Evolutionary conservation across 2,797 vertebrate species (phyloP), one percentile per base, ranked within the genome.

Genomic region (Darevskia nairensis): DNA sequence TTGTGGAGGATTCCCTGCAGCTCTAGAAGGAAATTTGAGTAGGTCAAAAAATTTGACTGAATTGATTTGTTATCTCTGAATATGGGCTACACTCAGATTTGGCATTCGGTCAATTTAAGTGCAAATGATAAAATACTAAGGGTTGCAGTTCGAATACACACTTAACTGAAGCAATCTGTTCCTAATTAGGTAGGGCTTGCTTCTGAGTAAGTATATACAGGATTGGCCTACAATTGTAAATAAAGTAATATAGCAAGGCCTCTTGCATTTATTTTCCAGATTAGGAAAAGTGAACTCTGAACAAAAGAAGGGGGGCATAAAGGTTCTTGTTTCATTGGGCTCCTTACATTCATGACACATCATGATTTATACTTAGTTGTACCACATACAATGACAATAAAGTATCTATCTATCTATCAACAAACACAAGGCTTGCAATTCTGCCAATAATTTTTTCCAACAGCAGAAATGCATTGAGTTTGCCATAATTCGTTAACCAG

Each of bases 21-120:
- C 61, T 35, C 61, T n/a, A 3, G 39, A 50, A 77, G 41, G 13
- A 68, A 75, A 69, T 2, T 1, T 9, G 10, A 61, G 10, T 66
- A 41, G 13, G 61, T 17, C 27, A 69, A 87, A 81, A 74, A 75
- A 86, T 80, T 88, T 86, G 64, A 68, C 1, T 89, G 59, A 17
- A 84, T 17, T 82, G 0, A 0, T 0, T 88, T 68, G 0, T 82
- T 91, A 13, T 13, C 46, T 0, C 2, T 9, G 9, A 90, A 4
- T 1, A 87, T 80, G 29, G 85, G 19, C 76, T 84, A 29, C 15
- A 39, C 6, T 15, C 82, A n/a, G 29, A 61, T n/a, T 46, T 82
- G 64, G n/a, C 3, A 5, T 85, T 85, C 10, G 50, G 39, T 10
- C 41, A 39, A n/a, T 10, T 66, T 75, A 32, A 78, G 10, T 35